Percentiles rank a stretch among this genome's conserved stretches.
These are phyloP conservation scores for Helicorthomorpha holstii DNA, from an alignment of 1,140 invertebrate genomes.

Conservation along the genomic window DNA sequence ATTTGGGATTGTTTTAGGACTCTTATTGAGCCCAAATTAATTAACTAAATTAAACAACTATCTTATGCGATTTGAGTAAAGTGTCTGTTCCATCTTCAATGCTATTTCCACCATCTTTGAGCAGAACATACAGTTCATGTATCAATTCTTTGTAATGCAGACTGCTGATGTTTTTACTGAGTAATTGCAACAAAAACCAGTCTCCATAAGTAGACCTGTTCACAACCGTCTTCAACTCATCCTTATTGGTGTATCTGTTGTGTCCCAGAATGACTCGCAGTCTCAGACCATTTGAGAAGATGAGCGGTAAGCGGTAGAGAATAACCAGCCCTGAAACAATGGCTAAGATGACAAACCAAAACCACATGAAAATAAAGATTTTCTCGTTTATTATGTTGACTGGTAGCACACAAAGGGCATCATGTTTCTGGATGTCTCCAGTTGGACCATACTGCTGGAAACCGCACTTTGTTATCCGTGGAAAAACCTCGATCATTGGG, in stretches of 20 bases:
- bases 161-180: constrained; percentile 70
- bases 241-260: neutral
- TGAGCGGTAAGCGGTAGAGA: constrained; percentile 52
- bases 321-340: constrained; percentile 35
- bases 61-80: too few relatives aligned
- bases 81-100: too few relatives aligned
- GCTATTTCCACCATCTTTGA: neutral
- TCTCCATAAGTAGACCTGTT: constrained; percentile 44
- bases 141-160: constrained; percentile 58
- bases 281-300: constrained; percentile 62
- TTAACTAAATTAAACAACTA: too few relatives aligned
- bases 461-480: constrained; percentile 17
- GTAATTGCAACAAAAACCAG: constrained; percentile 58
- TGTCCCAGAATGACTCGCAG: constrained; percentile 57
- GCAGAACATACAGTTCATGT: neutral
- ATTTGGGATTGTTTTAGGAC: too few relatives aligned
- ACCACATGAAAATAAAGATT: constrained; percentile 29
- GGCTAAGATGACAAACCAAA: constrained; percentile 26
- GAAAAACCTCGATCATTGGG: constrained; percentile 24
- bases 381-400: constrained; percentile 29
- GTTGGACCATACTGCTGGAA: constrained; percentile 17
- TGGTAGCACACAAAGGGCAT: constrained; percentile 26
- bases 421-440: constrained; percentile 18
- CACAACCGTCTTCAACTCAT: neutral
- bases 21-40: too few relatives aligned